These are phyloP conservation scores for Lapara coniferarum DNA, from an alignment of 2,888 invertebrate genomes.

Conservation along the genomic window DNA sequence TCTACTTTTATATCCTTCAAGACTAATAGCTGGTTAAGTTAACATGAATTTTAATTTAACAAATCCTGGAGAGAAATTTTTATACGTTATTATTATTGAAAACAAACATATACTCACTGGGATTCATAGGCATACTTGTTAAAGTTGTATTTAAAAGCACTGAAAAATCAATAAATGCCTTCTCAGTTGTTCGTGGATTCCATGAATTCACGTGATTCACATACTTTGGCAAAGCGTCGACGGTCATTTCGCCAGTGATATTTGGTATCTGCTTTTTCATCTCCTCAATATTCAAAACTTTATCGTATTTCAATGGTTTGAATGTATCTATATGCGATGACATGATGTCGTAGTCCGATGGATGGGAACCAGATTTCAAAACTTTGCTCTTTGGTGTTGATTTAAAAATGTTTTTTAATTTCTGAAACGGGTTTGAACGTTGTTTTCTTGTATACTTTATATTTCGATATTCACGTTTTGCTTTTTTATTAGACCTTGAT, in stretches of 20 bases:
- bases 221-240: background rate
- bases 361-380: constrained; percentile 27
- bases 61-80: too few relatives aligned
- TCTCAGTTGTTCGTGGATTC: background rate
- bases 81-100: background rate
- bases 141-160: background rate
- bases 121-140: background rate
- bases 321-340: constrained; percentile 41
- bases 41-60: too few relatives aligned
- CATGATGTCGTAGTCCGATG: constrained; percentile 47
- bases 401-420: constrained; percentile 53
- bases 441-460: constrained; percentile 34
- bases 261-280: constrained; percentile 55
- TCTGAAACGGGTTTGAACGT: constrained; percentile 58
- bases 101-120: background rate
- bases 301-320: constrained; percentile 44
- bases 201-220: background rate
- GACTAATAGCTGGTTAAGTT: too few relatives aligned
- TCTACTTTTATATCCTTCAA: too few relatives aligned
- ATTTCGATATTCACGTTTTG: constrained; percentile 35
- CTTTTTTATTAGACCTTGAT: constrained; percentile 29
- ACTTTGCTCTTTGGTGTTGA: constrained; percentile 32
- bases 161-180: background rate
- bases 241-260: constrained; percentile 41
- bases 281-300: constrained; percentile 43